A percentile compares a stretch with the other conserved stretches of the same genome.
Conservation (phyloP, 2,888 invertebrate genomes). For the Lepeophtheirus nordmannii region DNA sequence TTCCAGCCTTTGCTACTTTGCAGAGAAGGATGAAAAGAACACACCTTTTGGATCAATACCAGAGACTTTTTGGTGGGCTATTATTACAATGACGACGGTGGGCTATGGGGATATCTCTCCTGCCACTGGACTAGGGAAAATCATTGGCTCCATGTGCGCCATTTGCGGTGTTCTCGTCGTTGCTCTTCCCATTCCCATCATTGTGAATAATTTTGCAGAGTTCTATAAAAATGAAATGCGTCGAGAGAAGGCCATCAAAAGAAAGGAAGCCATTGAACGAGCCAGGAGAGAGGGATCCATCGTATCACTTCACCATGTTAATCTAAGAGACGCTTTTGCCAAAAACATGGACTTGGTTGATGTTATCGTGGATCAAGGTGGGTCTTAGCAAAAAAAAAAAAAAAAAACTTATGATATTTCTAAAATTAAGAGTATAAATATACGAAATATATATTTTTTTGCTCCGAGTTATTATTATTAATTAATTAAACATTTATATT, state of each 20-base stretch:
- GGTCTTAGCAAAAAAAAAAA: slow-evolving; percentile 34
- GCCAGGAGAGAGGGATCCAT: slow-evolving; percentile 95
- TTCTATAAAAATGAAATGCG: slow-evolving; percentile 99
- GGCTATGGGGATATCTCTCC: slow-evolving; percentile 98
- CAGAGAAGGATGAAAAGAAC: slow-evolving; percentile 90
- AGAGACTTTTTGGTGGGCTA: slow-evolving; percentile 99
- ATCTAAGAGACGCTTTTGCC: slow-evolving; percentile 91
- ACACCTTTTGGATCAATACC: slow-evolving; percentile 97
- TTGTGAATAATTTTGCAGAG: slow-evolving; percentile 99
- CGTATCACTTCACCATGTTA: slow-evolving; percentile 93
- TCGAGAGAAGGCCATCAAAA: slow-evolving; percentile 91
- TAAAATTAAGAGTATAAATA: neutral
- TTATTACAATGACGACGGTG: slow-evolving; percentile 96
- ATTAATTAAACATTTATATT: neutral
- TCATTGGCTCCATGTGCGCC: slow-evolving; percentile 99
- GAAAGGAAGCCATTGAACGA: slow-evolving; percentile 87
- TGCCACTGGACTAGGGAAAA: slow-evolving; percentile 92
- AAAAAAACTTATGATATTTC: neutral
- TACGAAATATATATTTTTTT: no score
- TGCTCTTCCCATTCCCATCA: slow-evolving; percentile 99
- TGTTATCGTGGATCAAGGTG: slow-evolving; percentile 90
- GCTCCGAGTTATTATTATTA: neutral
- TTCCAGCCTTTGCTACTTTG: slow-evolving; percentile 95
- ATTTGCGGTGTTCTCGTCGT: slow-evolving; percentile 99
- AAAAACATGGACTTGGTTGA: slow-evolving; percentile 97